A percentile compares a stretch with the other conserved stretches of the same genome.
Evolutionary conservation across 2,113 vertebrate species (phyloP).

Genomic region (Lathamus discolor): DNA sequence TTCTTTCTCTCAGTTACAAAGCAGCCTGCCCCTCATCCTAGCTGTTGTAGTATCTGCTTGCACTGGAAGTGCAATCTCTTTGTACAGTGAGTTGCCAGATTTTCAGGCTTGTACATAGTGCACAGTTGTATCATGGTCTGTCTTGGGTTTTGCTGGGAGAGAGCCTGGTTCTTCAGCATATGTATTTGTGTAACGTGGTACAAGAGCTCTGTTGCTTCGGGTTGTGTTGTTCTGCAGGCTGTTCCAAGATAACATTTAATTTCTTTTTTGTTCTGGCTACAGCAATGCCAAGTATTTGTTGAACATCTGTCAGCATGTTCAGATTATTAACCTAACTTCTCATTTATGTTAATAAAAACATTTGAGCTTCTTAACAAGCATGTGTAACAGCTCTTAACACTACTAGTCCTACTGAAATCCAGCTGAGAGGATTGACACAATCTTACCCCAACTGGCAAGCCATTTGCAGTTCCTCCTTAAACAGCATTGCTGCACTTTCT

Average conservation of each 20-base stretch:
- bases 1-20: not conserved
- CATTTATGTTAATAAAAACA: constrained; percentile 29
- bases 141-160: not conserved
- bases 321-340: constrained; percentile 58
- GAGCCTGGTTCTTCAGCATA: not conserved
- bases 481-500: not conserved
- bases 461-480: not conserved
- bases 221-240: not conserved
- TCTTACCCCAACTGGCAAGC: not conserved
- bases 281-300: constrained; percentile 37
- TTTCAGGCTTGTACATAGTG: not conserved
- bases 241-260: constrained; percentile 1
- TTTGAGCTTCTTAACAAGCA: not conserved
- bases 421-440: not conserved
- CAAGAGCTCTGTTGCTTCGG: not conserved
- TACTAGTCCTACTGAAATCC: not conserved
- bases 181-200: not conserved
- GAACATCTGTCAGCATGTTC: constrained; percentile 51
- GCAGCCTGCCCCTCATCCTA: not conserved
- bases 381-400: not conserved
- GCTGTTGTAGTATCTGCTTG: not conserved
- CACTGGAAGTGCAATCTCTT: not conserved
- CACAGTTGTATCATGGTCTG: rapidly evolving
- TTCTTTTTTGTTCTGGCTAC: constrained; percentile 26
- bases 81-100: not conserved